phyloP scores from a whole-genome alignment of 2,797 vertebrate genomes.

The Intellagama lesueurii region DNA sequence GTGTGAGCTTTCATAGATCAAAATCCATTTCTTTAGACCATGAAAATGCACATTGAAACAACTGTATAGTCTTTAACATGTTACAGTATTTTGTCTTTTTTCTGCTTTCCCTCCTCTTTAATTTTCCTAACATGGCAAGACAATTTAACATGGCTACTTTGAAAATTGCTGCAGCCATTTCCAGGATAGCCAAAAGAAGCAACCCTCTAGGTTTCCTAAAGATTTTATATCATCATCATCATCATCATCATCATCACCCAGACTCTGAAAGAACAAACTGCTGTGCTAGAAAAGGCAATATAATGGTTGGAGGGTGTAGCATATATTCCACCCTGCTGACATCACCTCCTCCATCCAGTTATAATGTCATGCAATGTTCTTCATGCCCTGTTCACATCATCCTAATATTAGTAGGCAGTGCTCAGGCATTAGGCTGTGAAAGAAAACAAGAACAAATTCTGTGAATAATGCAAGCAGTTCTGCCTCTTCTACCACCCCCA shows the following conservation, averaged over 20 bases:
- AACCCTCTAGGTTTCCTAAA: background rate
- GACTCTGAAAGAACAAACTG: background rate
- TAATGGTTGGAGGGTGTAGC: background rate
- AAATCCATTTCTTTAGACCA: no score
- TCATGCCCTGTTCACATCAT: background rate
- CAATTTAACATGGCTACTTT: no score
- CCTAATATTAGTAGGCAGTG: constrained; percentile 51
- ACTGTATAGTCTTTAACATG: no score
- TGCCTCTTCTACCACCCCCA: background rate
- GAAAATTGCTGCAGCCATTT: background rate
- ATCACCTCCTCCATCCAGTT: background rate
- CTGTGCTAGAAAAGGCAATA: background rate
- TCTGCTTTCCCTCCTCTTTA: no score
- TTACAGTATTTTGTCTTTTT: no score
- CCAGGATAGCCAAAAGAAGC: background rate
- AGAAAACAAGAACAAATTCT: constrained; percentile 8
- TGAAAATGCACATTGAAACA: no score
- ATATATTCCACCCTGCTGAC: background rate
- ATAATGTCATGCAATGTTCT: background rate
- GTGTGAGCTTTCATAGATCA: no score
- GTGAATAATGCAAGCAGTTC: constrained; percentile 23
- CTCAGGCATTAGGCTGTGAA: constrained; percentile 11
- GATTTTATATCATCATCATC: background rate
- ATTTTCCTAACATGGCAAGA: no score
- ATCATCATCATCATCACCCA: background rate